These are phyloP conservation scores for Oryzias curvinotus DNA, from an alignment of 2,113 vertebrate species.

Conservation along the genomic window DNA sequence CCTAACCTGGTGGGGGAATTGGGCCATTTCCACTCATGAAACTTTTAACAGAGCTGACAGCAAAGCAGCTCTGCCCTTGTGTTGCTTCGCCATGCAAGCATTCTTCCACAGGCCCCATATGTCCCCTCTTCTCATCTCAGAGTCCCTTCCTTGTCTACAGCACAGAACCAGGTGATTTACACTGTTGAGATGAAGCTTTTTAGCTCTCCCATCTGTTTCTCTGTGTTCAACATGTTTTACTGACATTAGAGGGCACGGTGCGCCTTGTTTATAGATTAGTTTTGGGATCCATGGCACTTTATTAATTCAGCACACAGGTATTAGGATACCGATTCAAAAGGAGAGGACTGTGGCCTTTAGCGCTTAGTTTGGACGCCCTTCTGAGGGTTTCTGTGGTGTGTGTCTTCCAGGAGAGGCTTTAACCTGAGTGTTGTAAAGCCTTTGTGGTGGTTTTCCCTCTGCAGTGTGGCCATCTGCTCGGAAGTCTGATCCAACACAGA, in stretches of 20 bases:
- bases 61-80: conserved; percentile 5
- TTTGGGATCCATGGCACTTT: no score
- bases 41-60: conserved; percentile 38
- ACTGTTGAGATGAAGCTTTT: not conserved
- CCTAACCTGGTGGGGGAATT: conserved; percentile 26
- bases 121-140: not conserved
- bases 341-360: conserved; percentile 48
- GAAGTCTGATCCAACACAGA: conserved; percentile 40
- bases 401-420: conserved; percentile 56
- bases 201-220: not conserved
- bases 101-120: not conserved
- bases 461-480: conserved; percentile 68
- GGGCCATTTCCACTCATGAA: conserved; percentile 50
- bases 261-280: no score
- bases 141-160: not conserved
- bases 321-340: conserved; percentile 32
- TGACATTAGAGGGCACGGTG: no score
- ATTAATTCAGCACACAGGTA: no score
- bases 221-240: not conserved
- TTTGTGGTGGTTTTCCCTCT: conserved; percentile 64
- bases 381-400: not conserved
- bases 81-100: not conserved
- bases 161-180: not conserved
- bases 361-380: conserved; percentile 16
- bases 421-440: conserved; percentile 69